Evolutionary conservation across 2,888 invertebrate species (phyloP).

Genomic region (Napeogenes sylphis): DNA sequence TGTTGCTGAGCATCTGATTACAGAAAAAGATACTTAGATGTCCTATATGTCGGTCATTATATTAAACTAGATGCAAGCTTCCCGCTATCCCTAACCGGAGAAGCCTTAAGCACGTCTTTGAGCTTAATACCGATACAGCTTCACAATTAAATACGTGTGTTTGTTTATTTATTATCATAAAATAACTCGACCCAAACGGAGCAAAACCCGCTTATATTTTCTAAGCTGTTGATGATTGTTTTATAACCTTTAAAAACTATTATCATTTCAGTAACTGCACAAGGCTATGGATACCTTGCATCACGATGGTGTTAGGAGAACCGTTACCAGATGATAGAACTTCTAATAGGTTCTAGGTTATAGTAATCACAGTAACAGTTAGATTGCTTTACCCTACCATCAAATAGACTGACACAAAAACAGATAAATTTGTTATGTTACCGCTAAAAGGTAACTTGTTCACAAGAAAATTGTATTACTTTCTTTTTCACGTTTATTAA

Average conservation of each 20-base stretch:
- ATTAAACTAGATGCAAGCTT: slow-evolving; percentile 27
- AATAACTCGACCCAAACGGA: no score
- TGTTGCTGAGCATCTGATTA: no score
- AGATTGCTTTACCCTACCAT: slow-evolving; percentile 48
- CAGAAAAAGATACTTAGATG: slow-evolving; percentile 21
- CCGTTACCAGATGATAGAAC: slow-evolving; percentile 65
- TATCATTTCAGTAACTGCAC: slow-evolving; percentile 22
- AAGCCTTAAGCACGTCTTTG: slow-evolving; percentile 24
- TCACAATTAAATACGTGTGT: neutral
- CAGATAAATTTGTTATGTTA: slow-evolving; percentile 15
- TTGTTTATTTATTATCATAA: no score
- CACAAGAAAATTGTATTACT: slow-evolving; percentile 25
- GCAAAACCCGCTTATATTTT: no score
- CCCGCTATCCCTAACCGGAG: slow-evolving; percentile 22
- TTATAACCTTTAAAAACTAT: slow-evolving; percentile 12
- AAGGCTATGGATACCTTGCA: slow-evolving; percentile 17
- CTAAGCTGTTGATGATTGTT: neutral
- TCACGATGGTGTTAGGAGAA: slow-evolving; percentile 41
- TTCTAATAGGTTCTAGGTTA: slow-evolving; percentile 55
- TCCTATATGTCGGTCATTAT: slow-evolving; percentile 27
- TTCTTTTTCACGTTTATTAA: slow-evolving; percentile 12
- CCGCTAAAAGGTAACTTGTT: slow-evolving; percentile 9
- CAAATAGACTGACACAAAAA: slow-evolving; percentile 19
- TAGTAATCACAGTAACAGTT: slow-evolving; percentile 58
- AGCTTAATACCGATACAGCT: slow-evolving; percentile 18